Evolutionary conservation across 1,140 invertebrate species (phyloP).

Genomic region (Pollicipes pollicipes): DNA sequence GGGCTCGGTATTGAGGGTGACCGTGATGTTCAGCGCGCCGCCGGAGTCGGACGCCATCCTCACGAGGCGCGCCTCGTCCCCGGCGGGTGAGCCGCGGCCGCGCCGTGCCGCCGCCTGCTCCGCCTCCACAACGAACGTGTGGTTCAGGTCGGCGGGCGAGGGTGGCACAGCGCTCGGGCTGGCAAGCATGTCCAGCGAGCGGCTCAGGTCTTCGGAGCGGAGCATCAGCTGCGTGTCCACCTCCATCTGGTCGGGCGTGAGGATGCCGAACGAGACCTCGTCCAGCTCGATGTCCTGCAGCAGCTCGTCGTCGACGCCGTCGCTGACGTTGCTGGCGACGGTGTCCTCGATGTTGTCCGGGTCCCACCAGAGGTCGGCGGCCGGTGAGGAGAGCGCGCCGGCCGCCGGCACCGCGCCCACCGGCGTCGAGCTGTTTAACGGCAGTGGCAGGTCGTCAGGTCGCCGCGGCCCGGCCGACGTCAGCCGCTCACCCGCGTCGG

Average conservation of each 20-base stretch:
- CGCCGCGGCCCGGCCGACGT: background rate
- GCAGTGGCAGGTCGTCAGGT: background rate
- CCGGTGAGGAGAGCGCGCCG: constrained; percentile 39
- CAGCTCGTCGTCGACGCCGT: constrained; percentile 21
- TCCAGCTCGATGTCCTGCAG: constrained; percentile 55
- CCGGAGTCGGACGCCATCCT: background rate
- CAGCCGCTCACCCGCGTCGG: background rate
- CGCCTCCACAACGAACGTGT: background rate
- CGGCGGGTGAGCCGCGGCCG: background rate
- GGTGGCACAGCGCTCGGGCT: too few relatives aligned
- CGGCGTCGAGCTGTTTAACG: background rate
- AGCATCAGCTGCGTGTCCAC: constrained; percentile 25
- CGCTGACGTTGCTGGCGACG: constrained; percentile 33
- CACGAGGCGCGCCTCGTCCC: background rate
- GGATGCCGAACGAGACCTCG: constrained; percentile 53
- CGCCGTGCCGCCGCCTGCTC: too few relatives aligned
- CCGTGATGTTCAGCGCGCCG: background rate
- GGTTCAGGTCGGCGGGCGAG: too few relatives aligned
- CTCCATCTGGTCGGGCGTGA: constrained; percentile 70
- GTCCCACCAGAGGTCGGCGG: constrained; percentile 32
- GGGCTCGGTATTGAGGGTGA: constrained; percentile 24
- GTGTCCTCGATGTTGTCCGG: constrained; percentile 28
- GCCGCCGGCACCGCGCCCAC: constrained; percentile 39
- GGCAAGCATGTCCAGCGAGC: background rate
- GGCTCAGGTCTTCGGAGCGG: background rate